These are phyloP conservation scores for Austrolebias charrua DNA, from an alignment of 2,797 vertebrate species.

Conservation along the genomic window DNA sequence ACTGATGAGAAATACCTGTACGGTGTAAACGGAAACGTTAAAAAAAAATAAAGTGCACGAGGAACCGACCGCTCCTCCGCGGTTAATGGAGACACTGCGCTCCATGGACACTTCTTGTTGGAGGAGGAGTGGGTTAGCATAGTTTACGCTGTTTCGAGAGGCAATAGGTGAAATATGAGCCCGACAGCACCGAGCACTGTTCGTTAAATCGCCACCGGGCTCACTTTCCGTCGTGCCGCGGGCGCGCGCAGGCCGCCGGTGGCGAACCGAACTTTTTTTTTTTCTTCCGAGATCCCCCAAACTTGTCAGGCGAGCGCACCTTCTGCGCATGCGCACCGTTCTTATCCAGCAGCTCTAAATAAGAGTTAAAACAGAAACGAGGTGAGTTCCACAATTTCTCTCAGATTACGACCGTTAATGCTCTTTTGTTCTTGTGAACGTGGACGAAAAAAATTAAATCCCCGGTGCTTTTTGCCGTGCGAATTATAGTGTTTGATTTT, in stretches of 20 bases:
- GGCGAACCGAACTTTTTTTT: slow-evolving; percentile 79
- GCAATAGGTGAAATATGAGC: slow-evolving; percentile 12
- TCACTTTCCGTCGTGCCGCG: slow-evolving; percentile 43
- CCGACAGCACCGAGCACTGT: neutral
- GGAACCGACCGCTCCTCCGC: slow-evolving; percentile 41
- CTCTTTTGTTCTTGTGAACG: slow-evolving; percentile 48
- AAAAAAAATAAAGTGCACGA: neutral
- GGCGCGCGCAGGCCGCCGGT: slow-evolving; percentile 43
- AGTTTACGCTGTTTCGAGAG: slow-evolving; percentile 17
- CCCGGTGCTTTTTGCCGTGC: slow-evolving; percentile 38
- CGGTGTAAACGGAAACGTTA: no score
- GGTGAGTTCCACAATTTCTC: slow-evolving; percentile 86
- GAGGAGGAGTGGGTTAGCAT: neutral
- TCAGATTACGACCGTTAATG: slow-evolving; percentile 55
- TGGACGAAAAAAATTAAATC: slow-evolving; percentile 32
- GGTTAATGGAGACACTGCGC: slow-evolving; percentile 57
- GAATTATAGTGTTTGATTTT: slow-evolving; percentile 39
- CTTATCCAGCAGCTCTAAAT: slow-evolving; percentile 83
- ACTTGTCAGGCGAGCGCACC: slow-evolving; percentile 82
- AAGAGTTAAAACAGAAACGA: slow-evolving; percentile 88
- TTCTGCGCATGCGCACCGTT: slow-evolving; percentile 80
- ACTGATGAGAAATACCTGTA: neutral
- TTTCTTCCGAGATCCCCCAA: slow-evolving; percentile 65
- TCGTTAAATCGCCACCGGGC: slow-evolving; percentile 13
- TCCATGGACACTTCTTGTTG: slow-evolving; percentile 31